Evolutionary conservation across 2,113 vertebrate genomes (phyloP).

Genomic region (Ploceus nigricollis): DNA sequence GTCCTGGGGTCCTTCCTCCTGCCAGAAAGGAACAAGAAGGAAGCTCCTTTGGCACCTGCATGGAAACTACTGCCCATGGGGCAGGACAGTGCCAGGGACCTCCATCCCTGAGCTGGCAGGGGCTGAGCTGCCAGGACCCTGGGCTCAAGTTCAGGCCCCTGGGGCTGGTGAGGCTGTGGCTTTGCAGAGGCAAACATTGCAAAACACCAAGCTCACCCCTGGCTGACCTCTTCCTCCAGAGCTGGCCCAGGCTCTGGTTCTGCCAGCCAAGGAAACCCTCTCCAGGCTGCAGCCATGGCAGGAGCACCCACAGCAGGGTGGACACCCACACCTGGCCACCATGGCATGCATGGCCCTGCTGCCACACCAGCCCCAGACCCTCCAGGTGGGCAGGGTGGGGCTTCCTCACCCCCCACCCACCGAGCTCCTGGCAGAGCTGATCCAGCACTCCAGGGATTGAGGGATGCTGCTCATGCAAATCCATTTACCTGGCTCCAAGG

Average conservation of each 20-base stretch:
- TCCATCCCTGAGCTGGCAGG: background rate
- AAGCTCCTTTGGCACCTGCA: background rate
- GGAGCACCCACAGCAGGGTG: rapidly evolving
- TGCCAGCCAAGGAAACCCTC: background rate
- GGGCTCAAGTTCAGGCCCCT: rapidly evolving
- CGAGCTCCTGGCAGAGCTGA: rapidly evolving
- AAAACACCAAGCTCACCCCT: background rate
- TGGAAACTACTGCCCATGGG: background rate
- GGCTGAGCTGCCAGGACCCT: background rate
- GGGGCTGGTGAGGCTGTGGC: background rate
- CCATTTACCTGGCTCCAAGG: slow-evolving; percentile 76
- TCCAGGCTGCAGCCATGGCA: background rate
- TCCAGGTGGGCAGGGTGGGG: background rate
- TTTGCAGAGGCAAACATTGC: background rate
- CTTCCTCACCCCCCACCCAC: background rate
- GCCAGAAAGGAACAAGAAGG: background rate
- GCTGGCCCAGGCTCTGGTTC: background rate
- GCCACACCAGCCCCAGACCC: background rate
- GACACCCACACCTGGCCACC: background rate
- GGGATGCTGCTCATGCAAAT: rapidly evolving
- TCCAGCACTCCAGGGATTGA: rapidly evolving
- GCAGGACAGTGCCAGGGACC: background rate
- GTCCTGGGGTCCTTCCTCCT: background rate
- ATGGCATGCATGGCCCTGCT: rapidly evolving
- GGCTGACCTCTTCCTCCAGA: background rate